phyloP scores from a whole-genome alignment of 2,888 invertebrate genomes.

The Philopedon plagiatum region DNA sequence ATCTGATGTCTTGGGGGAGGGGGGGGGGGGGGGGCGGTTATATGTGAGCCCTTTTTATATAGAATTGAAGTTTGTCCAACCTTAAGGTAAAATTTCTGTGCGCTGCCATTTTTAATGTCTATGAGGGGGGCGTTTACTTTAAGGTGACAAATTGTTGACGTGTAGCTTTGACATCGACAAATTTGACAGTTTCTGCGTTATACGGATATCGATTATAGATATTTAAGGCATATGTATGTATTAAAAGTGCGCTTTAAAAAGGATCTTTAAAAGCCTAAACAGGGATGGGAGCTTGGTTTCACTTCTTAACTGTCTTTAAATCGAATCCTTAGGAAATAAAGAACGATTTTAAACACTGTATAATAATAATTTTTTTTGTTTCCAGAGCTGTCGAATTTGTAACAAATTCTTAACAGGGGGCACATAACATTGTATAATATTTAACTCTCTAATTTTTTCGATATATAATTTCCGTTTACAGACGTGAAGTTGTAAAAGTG shows the following conservation, averaged over 20 bases:
- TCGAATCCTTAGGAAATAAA: too few species aligned
- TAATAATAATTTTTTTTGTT: background rate
- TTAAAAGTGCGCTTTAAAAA: too few species aligned
- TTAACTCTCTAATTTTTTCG: slow-evolving; percentile 13
- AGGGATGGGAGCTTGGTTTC: too few species aligned
- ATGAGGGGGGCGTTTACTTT: too few species aligned
- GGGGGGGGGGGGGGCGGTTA: background rate
- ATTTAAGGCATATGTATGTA: too few species aligned
- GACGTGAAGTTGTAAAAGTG: background rate
- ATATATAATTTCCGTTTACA: background rate
- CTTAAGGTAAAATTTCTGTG: background rate
- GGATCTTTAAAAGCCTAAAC: too few species aligned
- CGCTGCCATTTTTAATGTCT: too few species aligned
- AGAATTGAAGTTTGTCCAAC: background rate
- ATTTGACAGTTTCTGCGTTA: slow-evolving; percentile 5
- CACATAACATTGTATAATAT: slow-evolving; percentile 7
- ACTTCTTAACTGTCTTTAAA: too few species aligned
- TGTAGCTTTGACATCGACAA: background rate
- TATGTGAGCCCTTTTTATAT: slow-evolving; percentile 10
- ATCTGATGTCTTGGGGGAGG: slow-evolving; percentile 5
- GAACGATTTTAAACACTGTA: too few species aligned
- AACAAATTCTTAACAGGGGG: background rate
- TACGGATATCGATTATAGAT: background rate
- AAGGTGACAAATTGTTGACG: too few species aligned
- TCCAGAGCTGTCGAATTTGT: slow-evolving; percentile 6